Conservation (phyloP, 2,888 invertebrate species). For the Balanococcus diminutus region DNA sequence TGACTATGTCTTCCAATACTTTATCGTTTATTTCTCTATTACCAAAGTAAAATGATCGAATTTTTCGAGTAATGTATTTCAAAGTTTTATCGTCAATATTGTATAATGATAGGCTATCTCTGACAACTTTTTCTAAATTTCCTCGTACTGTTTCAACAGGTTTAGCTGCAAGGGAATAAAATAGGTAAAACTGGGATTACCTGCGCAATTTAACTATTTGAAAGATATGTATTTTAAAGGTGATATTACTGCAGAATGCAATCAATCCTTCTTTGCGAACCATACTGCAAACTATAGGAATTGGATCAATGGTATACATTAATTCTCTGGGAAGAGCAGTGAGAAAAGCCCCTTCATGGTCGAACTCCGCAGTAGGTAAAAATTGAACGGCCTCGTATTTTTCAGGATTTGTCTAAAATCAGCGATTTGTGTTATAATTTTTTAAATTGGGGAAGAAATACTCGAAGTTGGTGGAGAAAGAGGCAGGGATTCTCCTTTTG, state of each 20-base stretch:
- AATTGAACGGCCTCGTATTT: constrained; percentile 9
- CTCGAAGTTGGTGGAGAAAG: too few species aligned
- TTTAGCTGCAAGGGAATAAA: not conserved
- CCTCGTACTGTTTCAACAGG: not conserved
- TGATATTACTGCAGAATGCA: constrained; percentile 7
- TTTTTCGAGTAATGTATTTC: not conserved
- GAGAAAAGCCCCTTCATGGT: not conserved
- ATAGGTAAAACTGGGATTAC: not conserved
- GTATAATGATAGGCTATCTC: not conserved
- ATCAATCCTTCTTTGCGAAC: constrained; percentile 36
- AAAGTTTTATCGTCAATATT: not conserved
- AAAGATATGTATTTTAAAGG: not conserved
- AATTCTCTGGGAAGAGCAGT: constrained; percentile 5
- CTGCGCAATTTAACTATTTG: not conserved
- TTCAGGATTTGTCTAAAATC: not conserved
- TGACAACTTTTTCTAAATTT: not conserved
- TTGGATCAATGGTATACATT: not conserved
- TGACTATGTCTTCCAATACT: not conserved
- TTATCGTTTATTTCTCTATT: constrained; percentile 4
- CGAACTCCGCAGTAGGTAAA: not conserved
- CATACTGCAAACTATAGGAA: constrained; percentile 9
- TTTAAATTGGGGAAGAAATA: not conserved
- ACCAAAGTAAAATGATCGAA: not conserved
- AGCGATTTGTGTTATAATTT: too few species aligned
- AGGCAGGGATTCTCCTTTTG: too few species aligned